Evolutionary conservation across 2,888 invertebrate species (phyloP).

Genomic region (Tenthredo mesomela): DNA sequence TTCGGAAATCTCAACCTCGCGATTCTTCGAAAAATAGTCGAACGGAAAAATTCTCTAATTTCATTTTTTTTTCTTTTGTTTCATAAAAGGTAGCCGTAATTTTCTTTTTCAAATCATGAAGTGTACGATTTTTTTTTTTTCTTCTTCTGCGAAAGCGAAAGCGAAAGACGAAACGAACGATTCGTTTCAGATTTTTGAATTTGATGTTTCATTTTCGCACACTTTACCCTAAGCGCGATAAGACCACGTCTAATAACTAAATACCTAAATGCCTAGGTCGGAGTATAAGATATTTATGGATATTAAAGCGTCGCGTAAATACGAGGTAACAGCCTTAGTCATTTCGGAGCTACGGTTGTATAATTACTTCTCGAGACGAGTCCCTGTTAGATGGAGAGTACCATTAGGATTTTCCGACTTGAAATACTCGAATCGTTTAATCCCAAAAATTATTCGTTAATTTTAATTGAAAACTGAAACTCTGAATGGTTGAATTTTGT

Average conservation of each 20-base stretch:
- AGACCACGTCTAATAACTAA: not conserved
- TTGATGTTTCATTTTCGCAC: not conserved
- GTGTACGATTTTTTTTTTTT: too few relatives aligned
- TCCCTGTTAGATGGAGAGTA: not conserved
- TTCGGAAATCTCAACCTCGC: not conserved
- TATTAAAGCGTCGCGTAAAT: conserved; percentile 10
- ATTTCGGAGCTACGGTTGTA: not conserved
- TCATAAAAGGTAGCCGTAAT: too few relatives aligned
- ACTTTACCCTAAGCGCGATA: conserved; percentile 2
- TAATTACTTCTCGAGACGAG: conserved; percentile 10
- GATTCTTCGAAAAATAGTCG: not conserved
- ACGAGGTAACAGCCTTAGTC: not conserved
- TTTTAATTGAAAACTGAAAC: not conserved
- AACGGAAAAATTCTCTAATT: not conserved
- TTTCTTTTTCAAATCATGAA: too few relatives aligned
- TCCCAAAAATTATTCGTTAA: not conserved
- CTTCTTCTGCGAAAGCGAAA: too few relatives aligned
- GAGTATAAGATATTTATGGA: not conserved
- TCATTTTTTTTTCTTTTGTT: too few relatives aligned
- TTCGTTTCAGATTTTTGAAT: not conserved
- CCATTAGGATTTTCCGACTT: not conserved
- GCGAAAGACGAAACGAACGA: too few relatives aligned
- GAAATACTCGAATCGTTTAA: not conserved
- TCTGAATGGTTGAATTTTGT: not conserved
- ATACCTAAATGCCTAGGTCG: conserved; percentile 2